phyloP scores from a whole-genome alignment of 2,113 vertebrate genomes.

The Psittacus erithacus region DNA sequence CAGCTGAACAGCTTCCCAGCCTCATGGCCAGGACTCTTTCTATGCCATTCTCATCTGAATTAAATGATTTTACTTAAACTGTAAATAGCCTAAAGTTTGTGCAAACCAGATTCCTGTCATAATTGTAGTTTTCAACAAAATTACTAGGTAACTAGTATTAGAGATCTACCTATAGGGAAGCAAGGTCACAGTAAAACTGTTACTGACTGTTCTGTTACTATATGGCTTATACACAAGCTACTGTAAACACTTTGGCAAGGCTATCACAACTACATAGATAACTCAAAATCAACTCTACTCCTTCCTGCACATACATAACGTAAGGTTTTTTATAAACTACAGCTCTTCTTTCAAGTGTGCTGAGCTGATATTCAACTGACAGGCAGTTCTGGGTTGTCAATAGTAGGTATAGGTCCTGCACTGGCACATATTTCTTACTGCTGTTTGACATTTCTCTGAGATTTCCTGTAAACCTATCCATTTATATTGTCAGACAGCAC shows the following conservation, averaged over 20 bases:
- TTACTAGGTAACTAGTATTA: background rate
- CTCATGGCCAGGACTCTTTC: background rate
- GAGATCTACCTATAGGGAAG: background rate
- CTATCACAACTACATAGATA: background rate
- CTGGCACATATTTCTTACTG: background rate
- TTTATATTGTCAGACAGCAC: background rate
- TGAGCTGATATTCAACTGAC: background rate
- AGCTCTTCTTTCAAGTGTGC: accelerated
- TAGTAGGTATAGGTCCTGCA: background rate
- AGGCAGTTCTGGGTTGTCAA: background rate
- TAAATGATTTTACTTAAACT: background rate
- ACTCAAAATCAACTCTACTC: background rate
- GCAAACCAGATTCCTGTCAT: background rate
- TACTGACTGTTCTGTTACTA: background rate
- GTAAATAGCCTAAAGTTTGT: background rate
- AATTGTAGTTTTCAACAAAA: background rate
- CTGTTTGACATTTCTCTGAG: background rate
- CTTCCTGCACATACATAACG: background rate
- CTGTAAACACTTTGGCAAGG: background rate
- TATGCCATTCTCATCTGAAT: background rate
- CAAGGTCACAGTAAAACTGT: background rate
- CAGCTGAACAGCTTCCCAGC: background rate
- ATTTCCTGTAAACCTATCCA: background rate
- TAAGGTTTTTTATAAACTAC: background rate
- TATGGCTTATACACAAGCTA: background rate